A percentile compares a stretch with the other conserved stretches of the same genome.
Conservation (phyloP, 2,797 vertebrate genomes). For the Dermochelys coriacea region DNA sequence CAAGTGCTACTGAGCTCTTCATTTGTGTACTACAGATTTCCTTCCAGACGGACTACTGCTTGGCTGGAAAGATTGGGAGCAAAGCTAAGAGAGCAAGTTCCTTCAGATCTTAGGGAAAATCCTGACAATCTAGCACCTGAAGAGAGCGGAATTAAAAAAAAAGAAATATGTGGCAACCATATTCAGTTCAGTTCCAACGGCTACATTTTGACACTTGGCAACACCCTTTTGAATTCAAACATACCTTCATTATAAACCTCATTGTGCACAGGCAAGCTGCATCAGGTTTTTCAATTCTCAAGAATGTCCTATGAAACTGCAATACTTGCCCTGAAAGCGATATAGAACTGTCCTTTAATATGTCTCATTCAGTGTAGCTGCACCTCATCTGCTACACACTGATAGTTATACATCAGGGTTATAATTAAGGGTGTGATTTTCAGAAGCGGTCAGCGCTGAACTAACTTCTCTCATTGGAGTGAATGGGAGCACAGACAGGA, state of each 20-base stretch:
- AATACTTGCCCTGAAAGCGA: not conserved
- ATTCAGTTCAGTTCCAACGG: not conserved
- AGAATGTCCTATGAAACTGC: not conserved
- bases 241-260: not conserved
- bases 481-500: not conserved
- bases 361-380: not conserved
- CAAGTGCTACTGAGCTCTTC: not conserved
- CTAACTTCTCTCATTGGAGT: not conserved
- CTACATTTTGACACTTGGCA: not conserved
- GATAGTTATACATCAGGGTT: not conserved
- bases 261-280: not conserved
- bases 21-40: not conserved
- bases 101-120: not conserved
- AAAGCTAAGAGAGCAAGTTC: not conserved
- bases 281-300: not conserved
- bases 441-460: not conserved
- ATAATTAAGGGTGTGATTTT: not conserved
- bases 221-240: not conserved
- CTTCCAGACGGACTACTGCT: conserved; percentile 1
- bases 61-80: not conserved
- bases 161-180: not conserved
- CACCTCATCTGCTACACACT: not conserved
- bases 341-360: not conserved
- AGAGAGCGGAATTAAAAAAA: not conserved
- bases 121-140: not conserved